Percentiles rank a stretch among this genome's conserved stretches.
Evolutionary conservation across 2,888 invertebrate genomes (phyloP).

Genomic region (Papilio elwesi): DNA sequence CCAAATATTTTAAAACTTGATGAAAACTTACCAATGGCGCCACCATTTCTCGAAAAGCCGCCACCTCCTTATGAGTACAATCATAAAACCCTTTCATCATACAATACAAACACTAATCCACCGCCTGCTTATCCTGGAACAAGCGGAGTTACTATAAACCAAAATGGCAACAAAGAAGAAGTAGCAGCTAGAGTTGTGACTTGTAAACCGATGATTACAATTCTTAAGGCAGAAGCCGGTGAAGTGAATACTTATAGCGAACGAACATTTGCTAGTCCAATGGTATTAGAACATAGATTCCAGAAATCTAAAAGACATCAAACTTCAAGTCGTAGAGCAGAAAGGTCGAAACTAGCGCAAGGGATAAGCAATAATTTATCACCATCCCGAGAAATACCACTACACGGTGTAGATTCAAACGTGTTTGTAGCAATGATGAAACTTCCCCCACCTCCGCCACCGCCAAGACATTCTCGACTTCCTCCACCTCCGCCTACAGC

Average conservation of each 20-base stretch:
- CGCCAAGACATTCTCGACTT: constrained; percentile 84
- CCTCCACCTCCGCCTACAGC: constrained; percentile 88
- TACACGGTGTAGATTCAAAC: constrained; percentile 75
- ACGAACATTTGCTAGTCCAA: constrained; percentile 79
- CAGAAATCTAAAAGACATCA: constrained; percentile 80
- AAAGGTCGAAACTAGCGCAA: constrained; percentile 85
- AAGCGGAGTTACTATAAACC: constrained; percentile 55
- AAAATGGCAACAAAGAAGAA: constrained; percentile 83
- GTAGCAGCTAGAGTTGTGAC: constrained; percentile 90
- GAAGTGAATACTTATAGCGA: constrained; percentile 86
- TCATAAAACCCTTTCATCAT: constrained; percentile 82
- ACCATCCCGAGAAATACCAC: constrained; percentile 73
- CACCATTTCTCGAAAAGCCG: constrained; percentile 76
- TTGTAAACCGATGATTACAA: constrained; percentile 89
- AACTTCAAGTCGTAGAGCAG: constrained; percentile 84
- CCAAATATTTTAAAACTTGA: constrained; percentile 78
- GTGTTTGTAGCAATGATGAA: constrained; percentile 86
- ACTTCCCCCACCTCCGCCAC: constrained; percentile 83
- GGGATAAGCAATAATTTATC: constrained; percentile 75
- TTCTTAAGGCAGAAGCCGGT: constrained; percentile 90
- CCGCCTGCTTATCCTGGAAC: constrained; percentile 88
- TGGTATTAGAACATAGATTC: constrained; percentile 78
- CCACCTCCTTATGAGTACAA: constrained; percentile 89
- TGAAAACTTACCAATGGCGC: constrained; percentile 53
- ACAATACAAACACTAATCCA: constrained; percentile 74